Evolutionary conservation across 2,113 vertebrate species (phyloP).

Genomic region (Mormyrus lacerda): DNA sequence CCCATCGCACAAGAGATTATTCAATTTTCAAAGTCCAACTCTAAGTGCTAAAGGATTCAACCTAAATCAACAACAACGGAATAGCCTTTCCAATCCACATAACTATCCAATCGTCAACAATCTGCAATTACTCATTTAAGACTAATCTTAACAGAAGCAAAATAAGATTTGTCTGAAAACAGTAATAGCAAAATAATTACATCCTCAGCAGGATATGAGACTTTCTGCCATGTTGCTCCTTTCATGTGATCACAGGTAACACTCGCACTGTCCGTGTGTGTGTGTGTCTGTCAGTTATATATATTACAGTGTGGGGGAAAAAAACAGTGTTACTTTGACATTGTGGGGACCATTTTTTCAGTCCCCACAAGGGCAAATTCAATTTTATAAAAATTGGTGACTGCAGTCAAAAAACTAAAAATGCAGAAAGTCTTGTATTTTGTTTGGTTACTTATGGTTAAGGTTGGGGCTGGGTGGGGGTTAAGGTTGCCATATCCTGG

Average conservation of each 20-base stretch:
- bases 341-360: too few species aligned
- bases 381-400: too few species aligned
- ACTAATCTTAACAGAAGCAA: background rate
- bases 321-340: too few species aligned
- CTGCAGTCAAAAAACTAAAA: too few species aligned
- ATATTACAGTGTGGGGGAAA: too few species aligned
- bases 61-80: background rate
- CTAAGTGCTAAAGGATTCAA: background rate
- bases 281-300: too few species aligned
- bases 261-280: background rate
- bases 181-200: background rate
- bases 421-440: too few species aligned
- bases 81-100: too few species aligned
- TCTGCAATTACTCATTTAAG: background rate
- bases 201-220: background rate
- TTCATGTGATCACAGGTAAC: background rate
- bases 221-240: background rate
- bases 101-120: background rate
- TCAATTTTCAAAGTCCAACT: background rate
- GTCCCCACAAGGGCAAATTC: too few species aligned
- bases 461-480: too few species aligned
- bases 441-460: too few species aligned
- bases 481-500: background rate
- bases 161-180: background rate
- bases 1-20: background rate